Percentiles rank a stretch among this genome's conserved stretches.
phyloP scores from a whole-genome alignment of 35 echinoderm and acorn worm species.

The Amphiura filiformis region DNA sequence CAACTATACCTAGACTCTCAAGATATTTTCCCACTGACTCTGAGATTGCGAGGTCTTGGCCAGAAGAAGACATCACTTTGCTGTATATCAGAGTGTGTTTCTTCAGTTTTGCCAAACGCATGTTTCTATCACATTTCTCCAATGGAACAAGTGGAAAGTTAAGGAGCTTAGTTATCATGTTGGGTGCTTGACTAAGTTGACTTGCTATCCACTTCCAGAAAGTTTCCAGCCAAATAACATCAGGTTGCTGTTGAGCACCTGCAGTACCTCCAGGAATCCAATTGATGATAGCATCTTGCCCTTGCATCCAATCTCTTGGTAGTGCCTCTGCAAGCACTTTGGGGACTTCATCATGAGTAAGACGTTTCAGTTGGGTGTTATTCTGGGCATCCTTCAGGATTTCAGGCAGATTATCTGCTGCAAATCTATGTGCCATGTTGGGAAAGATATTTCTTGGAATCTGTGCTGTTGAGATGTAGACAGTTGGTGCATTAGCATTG shows the following conservation, averaged over 20 bases:
- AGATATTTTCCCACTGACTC: constrained; percentile 13
- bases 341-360: background rate
- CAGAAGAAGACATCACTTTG: background rate
- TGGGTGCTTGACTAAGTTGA: background rate
- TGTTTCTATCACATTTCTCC: background rate
- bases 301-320: background rate
- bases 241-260: background rate
- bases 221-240: background rate
- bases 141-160: constrained; percentile 23
- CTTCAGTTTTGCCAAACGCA: background rate
- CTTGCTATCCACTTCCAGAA: constrained; percentile 17
- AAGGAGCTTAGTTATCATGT: background rate
- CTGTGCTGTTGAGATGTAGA: background rate
- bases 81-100: background rate
- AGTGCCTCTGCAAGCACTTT: background rate
- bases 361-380: constrained; percentile 15
- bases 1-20: background rate
- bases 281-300: background rate
- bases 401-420: background rate
- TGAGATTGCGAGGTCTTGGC: background rate
- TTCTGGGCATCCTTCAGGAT: background rate
- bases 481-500: background rate
- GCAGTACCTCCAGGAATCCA: constrained; percentile 33
- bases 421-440: background rate
- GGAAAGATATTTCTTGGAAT: constrained; percentile 13